Percentiles rank a stretch among this genome's conserved stretches.
Conservation (phyloP, 2,797 vertebrate genomes). For the Gallinago nigripennis region DNA sequence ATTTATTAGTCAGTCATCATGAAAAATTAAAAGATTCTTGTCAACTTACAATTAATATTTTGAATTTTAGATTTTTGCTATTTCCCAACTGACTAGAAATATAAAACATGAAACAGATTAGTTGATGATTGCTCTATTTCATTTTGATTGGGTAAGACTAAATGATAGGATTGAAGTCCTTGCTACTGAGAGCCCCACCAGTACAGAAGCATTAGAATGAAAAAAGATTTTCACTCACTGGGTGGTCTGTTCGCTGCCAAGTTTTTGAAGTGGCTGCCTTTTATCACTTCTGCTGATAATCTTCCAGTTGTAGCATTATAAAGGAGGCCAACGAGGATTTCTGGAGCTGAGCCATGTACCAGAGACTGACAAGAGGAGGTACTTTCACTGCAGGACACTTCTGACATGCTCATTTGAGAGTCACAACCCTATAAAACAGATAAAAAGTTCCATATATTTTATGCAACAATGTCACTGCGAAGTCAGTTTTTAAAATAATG, state of each 20-base stretch:
- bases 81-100: slow-evolving; percentile 74
- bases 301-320: slow-evolving; percentile 98
- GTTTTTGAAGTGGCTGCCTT: slow-evolving; percentile 98
- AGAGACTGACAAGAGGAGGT: slow-evolving; percentile 95
- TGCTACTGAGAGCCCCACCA: slow-evolving; percentile 36
- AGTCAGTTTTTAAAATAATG: background rate
- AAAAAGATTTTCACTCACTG: slow-evolving; percentile 88
- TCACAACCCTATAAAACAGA: slow-evolving; percentile 85
- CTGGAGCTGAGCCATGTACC: slow-evolving; percentile 89
- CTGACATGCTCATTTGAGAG: slow-evolving; percentile 93
- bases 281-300: slow-evolving; percentile 97
- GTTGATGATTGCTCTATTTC: slow-evolving; percentile 71
- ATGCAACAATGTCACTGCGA: background rate
- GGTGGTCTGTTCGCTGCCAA: slow-evolving; percentile 96
- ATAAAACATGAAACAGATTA: slow-evolving; percentile 78
- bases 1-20: slow-evolving; percentile 75
- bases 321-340: slow-evolving; percentile 94
- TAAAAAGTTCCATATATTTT: slow-evolving; percentile 15
- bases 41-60: slow-evolving; percentile 77
- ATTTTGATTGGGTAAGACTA: slow-evolving; percentile 66
- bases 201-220: slow-evolving; percentile 68
- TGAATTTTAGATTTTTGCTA: slow-evolving; percentile 76
- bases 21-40: slow-evolving; percentile 75
- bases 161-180: slow-evolving; percentile 66
- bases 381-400: slow-evolving; percentile 92